Percentiles rank a stretch among this genome's conserved stretches.
Evolutionary conservation across 2,113 vertebrate genomes (phyloP).

Genomic region (Diadophis punctatus): DNA sequence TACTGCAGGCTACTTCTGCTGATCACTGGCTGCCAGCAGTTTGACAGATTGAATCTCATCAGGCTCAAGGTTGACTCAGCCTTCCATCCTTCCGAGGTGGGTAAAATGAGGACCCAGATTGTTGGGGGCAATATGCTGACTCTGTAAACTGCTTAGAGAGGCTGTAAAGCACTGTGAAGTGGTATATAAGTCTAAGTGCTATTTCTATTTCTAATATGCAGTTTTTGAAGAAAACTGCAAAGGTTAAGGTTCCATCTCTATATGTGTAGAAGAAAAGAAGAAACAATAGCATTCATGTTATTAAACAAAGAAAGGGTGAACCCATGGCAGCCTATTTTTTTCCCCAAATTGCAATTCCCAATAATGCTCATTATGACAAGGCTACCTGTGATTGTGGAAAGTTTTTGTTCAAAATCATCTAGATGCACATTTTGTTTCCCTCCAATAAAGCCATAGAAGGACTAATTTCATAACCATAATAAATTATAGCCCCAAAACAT

Average conservation of each 20-base stretch:
- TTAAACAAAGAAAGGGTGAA: background rate
- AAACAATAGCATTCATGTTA: background rate
- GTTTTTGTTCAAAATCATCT: background rate
- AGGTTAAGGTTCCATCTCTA: background rate
- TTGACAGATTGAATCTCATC: no score
- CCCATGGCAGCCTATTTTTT: background rate
- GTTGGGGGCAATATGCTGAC: no score
- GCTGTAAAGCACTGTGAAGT: no score
- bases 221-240: background rate
- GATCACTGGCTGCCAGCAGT: no score
- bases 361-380: background rate
- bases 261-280: background rate
- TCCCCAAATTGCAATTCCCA: background rate
- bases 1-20: no score
- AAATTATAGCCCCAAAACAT: background rate
- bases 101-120: no score
- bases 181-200: no score
- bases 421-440: background rate
- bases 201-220: no score
- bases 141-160: no score
- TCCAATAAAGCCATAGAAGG: background rate
- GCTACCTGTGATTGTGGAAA: background rate
- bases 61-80: no score
- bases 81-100: no score
- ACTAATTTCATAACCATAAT: background rate